Evolutionary conservation across 2,888 invertebrate species (phyloP), one percentile per base, ranked within the genome.

Genomic region (Polylopha cassiicola): DNA sequence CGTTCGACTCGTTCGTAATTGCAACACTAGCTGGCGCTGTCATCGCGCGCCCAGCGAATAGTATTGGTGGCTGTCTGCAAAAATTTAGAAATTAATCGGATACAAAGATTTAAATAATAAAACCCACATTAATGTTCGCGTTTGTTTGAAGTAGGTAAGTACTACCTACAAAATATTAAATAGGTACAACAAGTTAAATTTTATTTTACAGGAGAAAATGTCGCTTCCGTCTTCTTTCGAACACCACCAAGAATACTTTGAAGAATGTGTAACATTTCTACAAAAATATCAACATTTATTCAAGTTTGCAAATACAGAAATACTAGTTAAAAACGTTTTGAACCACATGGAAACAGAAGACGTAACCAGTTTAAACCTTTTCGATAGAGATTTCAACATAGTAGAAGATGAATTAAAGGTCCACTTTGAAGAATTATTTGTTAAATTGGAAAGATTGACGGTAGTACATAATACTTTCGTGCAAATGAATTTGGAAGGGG

Each of bases 261-360:
- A 71, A 46, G 80, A 87, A 27, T 78, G 81, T 16, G 48, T 91
- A 1, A 24, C 58, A 1, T 91, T 93, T 55, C 79, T 93, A 28
- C 55, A 84, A 37, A 72, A 87, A 22, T 86, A 87, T 52, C 80
- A 89, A 42, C 89, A 90, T 88, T 69, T 93, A 20, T 91, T 88
- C 59, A 88, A 87, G 42, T 81, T 76, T 45, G 87, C 89, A 0
- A 92, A 93, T 51, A 92, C 91, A 0, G 84, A 90, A 43, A 79
- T 92, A 45, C 63, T 93, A 14, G 69, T 86, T 0, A 65, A 87
- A 18, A 73, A 86, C 14, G 65, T 87, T 13, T 72, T 93, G 13
- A 74, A 88, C 5, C 50, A 73, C 39, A 87, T 92, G 48, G 85
- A 89, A 0, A 7, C 61, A 2, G 82, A 85, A 4, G 43, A 58